These are phyloP conservation scores for Euplagia quadripunctaria DNA, from an alignment of 2,888 invertebrate genomes.

Conservation along the genomic window DNA sequence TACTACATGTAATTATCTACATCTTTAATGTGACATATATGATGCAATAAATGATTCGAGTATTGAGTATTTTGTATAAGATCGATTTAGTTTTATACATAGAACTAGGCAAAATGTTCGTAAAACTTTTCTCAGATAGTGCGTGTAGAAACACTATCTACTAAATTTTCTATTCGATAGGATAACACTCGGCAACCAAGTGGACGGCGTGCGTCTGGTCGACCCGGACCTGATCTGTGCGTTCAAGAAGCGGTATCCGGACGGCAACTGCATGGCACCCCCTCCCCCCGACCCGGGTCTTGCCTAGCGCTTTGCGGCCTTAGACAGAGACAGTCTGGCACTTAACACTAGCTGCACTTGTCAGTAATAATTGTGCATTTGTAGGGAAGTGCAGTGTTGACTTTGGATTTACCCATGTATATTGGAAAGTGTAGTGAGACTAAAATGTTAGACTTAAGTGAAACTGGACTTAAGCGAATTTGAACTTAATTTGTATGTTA, in stretches of 20 bases:
- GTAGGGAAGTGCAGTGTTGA: neutral
- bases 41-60: no score
- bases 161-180: constrained; percentile 57
- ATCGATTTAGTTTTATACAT: no score
- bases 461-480: neutral
- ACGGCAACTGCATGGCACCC: constrained; percentile 93
- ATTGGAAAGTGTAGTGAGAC: neutral
- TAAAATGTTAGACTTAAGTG: neutral
- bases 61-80: no score
- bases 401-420: neutral
- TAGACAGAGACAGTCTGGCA: constrained; percentile 11
- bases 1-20: no score
- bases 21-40: no score
- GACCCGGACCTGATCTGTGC: constrained; percentile 96
- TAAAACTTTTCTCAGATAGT: no score
- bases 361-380: constrained; percentile 11
- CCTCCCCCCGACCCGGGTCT: constrained; percentile 87
- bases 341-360: constrained; percentile 25
- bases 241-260: constrained; percentile 97
- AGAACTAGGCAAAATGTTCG: no score
- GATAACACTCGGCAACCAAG: constrained; percentile 98
- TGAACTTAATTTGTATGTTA: neutral
- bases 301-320: constrained; percentile 48
- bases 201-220: constrained; percentile 97
- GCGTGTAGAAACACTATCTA: no score